Evolutionary conservation across 2,113 vertebrate species (phyloP).

Genomic region (Burhinus oedicnemus): DNA sequence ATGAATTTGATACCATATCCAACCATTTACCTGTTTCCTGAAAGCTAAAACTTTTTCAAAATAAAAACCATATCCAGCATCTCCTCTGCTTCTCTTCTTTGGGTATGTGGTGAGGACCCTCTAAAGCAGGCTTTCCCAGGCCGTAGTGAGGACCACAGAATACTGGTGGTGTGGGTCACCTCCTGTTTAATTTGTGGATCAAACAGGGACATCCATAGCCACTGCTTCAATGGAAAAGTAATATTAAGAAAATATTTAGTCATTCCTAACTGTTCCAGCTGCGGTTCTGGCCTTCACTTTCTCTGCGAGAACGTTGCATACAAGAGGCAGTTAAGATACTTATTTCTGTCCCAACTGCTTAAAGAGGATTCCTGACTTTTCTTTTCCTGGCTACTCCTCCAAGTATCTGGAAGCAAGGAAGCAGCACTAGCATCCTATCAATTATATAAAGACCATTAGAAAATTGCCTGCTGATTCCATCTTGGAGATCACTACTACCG

Average conservation of each 20-base stretch:
- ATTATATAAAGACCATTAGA: not conserved
- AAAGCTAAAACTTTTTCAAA: not conserved
- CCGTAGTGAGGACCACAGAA: not conserved
- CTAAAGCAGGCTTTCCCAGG: not conserved
- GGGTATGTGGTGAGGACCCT: not conserved
- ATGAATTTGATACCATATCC: not conserved
- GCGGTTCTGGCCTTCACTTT: conserved; percentile 15
- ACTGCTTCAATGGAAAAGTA: not conserved
- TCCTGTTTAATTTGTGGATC: not conserved
- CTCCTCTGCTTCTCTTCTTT: not conserved
- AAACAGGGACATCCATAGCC: not conserved
- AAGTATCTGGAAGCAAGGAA: not conserved
- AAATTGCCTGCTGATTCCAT: not conserved
- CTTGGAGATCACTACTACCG: not conserved
- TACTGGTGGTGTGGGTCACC: not conserved
- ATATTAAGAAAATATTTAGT: conserved; percentile 7
- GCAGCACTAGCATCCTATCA: not conserved
- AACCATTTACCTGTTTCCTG: not conserved
- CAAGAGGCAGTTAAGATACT: not conserved
- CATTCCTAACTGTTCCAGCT: not conserved
- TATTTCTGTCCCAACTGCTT: not conserved
- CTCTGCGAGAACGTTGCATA: not conserved
- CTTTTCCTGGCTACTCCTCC: not conserved
- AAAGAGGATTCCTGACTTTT: not conserved
- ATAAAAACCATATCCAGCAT: not conserved